These are phyloP conservation scores for Tonatia bakeri DNA, from an alignment of 2,113 vertebrate genomes.

Conservation along the genomic window DNA sequence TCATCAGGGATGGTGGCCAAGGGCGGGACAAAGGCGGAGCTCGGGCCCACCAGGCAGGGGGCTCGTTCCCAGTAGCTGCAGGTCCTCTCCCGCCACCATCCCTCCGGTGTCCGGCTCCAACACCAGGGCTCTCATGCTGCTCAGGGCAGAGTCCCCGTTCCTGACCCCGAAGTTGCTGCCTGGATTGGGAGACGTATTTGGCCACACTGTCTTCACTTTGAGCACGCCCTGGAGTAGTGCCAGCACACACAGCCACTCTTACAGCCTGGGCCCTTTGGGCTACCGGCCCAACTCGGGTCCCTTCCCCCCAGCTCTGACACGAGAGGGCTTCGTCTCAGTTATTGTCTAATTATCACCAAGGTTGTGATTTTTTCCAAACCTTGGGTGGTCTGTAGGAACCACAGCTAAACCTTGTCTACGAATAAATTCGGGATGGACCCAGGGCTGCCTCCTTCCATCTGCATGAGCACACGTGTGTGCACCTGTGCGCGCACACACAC, in stretches of 20 bases:
- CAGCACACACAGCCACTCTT: background rate
- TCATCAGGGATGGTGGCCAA: background rate
- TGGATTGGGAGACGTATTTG: background rate
- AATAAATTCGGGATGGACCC: background rate
- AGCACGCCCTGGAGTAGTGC: background rate
- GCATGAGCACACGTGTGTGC: fast-evolving
- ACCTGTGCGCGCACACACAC: too few species aligned
- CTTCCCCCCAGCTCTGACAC: background rate
- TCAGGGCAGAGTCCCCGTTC: background rate
- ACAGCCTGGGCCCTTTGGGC: too few species aligned
- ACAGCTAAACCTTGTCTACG: background rate
- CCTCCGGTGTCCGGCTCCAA: background rate
- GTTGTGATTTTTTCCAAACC: background rate
- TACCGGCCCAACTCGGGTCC: background rate
- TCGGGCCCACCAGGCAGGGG: background rate
- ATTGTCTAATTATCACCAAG: background rate
- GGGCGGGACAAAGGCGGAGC: background rate
- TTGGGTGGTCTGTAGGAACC: background rate
- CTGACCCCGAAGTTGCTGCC: background rate
- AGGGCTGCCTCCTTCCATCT: background rate
- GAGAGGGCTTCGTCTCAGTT: background rate
- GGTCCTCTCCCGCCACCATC: background rate
- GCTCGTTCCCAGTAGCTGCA: fast-evolving
- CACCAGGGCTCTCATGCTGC: background rate
- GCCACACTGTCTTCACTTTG: background rate